phyloP scores from a whole-genome alignment of 2,113 vertebrate species.

The Miniopterus natalensis region DNA sequence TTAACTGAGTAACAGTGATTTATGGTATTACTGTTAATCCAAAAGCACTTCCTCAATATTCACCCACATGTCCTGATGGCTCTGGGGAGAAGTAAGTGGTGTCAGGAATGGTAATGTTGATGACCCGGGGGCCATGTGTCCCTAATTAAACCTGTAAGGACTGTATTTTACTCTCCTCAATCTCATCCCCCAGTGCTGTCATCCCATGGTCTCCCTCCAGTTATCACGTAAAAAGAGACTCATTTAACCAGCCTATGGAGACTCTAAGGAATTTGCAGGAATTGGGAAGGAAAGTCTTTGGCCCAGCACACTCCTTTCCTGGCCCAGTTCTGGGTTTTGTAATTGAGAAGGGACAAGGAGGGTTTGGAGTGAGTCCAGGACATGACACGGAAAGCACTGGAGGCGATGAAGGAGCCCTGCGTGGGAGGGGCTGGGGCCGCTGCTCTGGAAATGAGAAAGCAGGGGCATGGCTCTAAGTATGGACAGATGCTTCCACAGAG shows the following conservation, averaged over 20 bases:
- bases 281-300: constrained; percentile 59
- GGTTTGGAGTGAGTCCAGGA: constrained; percentile 51
- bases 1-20: constrained; percentile 63
- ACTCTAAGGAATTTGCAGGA: constrained; percentile 57
- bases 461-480: not conserved
- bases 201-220: not conserved
- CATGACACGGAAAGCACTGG: not conserved
- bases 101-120: constrained; percentile 41
- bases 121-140: not conserved
- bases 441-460: not conserved
- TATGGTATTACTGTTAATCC: constrained; percentile 13
- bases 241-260: constrained; percentile 50
- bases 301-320: not conserved
- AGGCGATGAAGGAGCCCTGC: not conserved
- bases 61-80: not conserved
- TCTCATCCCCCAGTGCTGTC: not conserved
- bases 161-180: constrained; percentile 43
- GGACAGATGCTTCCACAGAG: not conserved
- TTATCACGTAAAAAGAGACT: constrained; percentile 30
- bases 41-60: not conserved
- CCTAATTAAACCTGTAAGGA: constrained; percentile 12
- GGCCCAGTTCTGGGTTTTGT: constrained; percentile 56
- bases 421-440: not conserved
- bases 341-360: constrained; percentile 52
- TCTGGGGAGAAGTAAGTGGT: constrained; percentile 9